Evolutionary conservation across 2,888 invertebrate genomes (phyloP).

Genomic region (Chloroclysta siterata): DNA sequence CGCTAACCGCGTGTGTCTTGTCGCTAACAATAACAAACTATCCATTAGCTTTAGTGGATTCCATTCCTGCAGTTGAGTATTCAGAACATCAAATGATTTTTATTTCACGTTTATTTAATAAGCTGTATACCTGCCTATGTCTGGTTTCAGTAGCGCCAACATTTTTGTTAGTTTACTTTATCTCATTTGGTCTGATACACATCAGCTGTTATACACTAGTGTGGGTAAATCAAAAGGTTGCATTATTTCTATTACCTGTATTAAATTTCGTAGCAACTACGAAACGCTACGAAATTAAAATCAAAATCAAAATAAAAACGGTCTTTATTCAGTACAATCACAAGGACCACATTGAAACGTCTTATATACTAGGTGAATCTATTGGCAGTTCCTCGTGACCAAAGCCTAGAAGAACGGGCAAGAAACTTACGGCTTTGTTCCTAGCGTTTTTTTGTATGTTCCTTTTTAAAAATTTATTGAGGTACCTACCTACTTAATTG

Average conservation of each 20-base stretch:
- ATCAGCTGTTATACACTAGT: no score
- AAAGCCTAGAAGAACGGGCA: no score
- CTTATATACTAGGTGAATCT: no score
- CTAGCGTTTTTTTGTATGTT: no score
- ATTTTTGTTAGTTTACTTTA: not conserved
- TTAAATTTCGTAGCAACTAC: not conserved
- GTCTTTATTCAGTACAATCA: no score
- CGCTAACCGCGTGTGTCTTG: slow-evolving; percentile 82
- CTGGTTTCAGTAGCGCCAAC: slow-evolving; percentile 3
- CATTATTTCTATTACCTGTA: not conserved
- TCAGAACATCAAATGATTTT: slow-evolving; percentile 49
- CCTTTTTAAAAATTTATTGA: no score
- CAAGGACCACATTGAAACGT: no score
- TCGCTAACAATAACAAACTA: slow-evolving; percentile 83
- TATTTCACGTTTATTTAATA: slow-evolving; percentile 42
- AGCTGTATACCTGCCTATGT: slow-evolving; percentile 25
- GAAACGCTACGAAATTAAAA: not conserved
- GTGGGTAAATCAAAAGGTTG: not conserved
- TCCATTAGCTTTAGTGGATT: slow-evolving; percentile 83
- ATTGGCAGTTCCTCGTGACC: no score
- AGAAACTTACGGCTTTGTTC: no score
- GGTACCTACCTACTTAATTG: no score
- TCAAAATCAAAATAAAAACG: no score
- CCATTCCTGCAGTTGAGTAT: slow-evolving; percentile 52
- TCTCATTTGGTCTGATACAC: not conserved